Evolutionary conservation across 2,113 vertebrate genomes (phyloP).

Genomic region (Cynopterus brachyotis): DNA sequence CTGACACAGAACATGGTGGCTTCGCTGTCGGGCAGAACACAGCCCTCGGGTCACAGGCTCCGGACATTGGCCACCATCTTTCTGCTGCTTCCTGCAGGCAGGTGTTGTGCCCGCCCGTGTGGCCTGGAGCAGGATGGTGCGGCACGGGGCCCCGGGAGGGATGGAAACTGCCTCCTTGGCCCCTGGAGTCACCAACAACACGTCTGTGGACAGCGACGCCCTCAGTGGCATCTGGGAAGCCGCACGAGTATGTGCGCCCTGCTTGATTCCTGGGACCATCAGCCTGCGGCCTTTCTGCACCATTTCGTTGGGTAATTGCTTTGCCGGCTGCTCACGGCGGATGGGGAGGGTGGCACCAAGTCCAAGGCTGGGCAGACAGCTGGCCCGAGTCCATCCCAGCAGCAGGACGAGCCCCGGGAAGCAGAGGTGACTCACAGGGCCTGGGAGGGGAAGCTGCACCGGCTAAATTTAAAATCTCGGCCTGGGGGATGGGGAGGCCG

Average conservation of each 20-base stretch:
- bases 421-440: conserved; percentile 56
- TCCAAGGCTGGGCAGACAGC: background rate
- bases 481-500: background rate
- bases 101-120: background rate
- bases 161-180: accelerated
- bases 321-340: accelerated
- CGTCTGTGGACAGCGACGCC: background rate
- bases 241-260: no score
- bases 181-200: background rate
- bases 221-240: accelerated
- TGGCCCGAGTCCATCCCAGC: background rate
- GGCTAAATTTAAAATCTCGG: conserved; percentile 51
- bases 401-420: background rate
- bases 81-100: background rate
- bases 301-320: background rate
- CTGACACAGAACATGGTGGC: background rate
- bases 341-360: background rate
- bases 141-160: background rate
- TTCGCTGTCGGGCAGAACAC: background rate
- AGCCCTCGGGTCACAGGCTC: background rate
- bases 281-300: accelerated
- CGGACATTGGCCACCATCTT: background rate
- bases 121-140: background rate
- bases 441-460: background rate
- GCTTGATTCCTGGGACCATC: accelerated